Evolutionary conservation across 2,113 vertebrate genomes (phyloP).

Genomic region (Columba livia): DNA sequence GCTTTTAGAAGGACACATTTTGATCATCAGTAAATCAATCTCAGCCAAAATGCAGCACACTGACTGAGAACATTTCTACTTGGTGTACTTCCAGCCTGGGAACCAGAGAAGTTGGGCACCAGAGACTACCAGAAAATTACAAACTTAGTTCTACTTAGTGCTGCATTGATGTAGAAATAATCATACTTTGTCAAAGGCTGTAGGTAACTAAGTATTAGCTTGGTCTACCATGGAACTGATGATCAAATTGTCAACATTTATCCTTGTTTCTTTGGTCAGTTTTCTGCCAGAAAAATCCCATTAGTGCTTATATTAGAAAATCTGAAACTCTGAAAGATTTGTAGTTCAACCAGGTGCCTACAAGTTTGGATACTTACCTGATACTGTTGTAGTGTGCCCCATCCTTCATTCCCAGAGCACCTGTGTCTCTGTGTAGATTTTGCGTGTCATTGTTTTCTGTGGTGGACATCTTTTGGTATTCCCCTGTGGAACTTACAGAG

Average conservation of each 20-base stretch:
- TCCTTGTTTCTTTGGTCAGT: neutral
- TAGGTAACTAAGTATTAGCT: neutral
- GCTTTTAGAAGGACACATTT: neutral
- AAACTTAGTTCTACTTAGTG: neutral
- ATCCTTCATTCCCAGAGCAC: neutral
- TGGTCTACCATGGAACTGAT: neutral
- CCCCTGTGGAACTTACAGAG: neutral
- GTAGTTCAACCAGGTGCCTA: neutral
- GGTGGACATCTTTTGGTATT: neutral
- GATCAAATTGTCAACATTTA: neutral
- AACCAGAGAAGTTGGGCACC: neutral
- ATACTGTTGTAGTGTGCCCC: neutral
- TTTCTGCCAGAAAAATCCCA: neutral
- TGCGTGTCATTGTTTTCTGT: neutral
- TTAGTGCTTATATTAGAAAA: neutral
- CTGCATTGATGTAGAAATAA: neutral
- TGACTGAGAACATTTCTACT: neutral
- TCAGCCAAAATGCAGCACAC: neutral
- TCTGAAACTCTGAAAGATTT: neutral
- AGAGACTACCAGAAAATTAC: neutral
- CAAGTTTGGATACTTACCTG: neutral
- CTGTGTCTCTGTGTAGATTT: neutral
- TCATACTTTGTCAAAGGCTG: neutral
- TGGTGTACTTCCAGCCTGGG: fast-evolving
- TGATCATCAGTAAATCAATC: neutral